phyloP scores from a whole-genome alignment of 2,888 invertebrate species.

The Phymatocera aterrima region DNA sequence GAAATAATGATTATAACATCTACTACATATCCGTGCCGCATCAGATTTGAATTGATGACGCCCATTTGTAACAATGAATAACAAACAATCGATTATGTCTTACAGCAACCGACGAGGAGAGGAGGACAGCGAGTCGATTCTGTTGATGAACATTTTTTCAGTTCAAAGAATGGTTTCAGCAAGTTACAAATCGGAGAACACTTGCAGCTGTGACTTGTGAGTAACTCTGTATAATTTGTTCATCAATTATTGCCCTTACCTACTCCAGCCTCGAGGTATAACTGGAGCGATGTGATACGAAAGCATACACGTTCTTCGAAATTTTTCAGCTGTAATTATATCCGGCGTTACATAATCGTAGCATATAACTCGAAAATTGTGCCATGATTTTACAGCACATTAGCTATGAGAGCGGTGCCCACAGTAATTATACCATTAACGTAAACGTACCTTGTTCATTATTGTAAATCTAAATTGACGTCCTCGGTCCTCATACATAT shows the following conservation, averaged over 20 bases:
- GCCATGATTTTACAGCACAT: not conserved
- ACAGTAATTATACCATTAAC: conserved; percentile 8
- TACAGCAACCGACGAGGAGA: too few species aligned
- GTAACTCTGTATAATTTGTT: not conserved
- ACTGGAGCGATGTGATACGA: not conserved
- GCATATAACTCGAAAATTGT: not conserved
- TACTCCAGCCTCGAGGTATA: not conserved
- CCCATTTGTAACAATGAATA: not conserved
- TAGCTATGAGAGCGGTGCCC: not conserved
- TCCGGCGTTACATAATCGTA: not conserved
- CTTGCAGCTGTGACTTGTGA: too few species aligned
- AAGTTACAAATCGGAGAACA: too few species aligned
- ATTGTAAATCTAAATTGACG: not conserved
- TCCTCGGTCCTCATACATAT: not conserved
- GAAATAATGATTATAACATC: not conserved
- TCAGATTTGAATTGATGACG: not conserved
- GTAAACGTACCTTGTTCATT: not conserved
- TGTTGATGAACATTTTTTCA: too few species aligned
- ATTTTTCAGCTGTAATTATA: not conserved
- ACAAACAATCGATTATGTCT: not conserved
- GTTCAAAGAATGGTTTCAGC: too few species aligned
- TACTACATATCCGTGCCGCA: too few species aligned
- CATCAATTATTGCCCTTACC: not conserved
- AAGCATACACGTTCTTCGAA: not conserved
- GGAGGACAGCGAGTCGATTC: too few species aligned